Base-by-base conservation (phyloP, 2,888 invertebrate species). In the Noctua janthina region DNA sequence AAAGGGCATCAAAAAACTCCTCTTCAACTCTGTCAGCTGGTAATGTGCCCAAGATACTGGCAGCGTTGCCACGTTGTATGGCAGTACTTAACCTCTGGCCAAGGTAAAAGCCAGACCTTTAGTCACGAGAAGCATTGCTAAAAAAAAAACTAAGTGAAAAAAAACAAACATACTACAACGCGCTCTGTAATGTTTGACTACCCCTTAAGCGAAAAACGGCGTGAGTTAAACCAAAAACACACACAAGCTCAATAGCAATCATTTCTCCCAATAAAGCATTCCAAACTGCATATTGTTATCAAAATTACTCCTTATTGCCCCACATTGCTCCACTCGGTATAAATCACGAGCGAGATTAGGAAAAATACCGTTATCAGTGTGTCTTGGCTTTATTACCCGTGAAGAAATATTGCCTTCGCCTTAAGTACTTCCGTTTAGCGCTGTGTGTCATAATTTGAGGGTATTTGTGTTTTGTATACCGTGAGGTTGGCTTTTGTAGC, bases 391-490 rank as follows among this genome's bases (percentile, higher is more conserved):
- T 94, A 94, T 94, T 89, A 92, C 89, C 91, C 91, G 92, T 92
- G 92, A 93, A 92, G 91, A 92, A 92, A 93, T 92, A 93, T 92
- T 91, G 92, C 91, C 90, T 90, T 88, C 88, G 88, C 87, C 90
- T 90, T 90, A 91, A 92, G 92, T 90, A 93, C 93, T 93, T 92
- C 92, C 92, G 88, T 83, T 84, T 85, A 82, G 78, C 86, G 89
- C 81, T 90, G 89, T 92, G 88, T 93, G 90, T 93, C 92, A 93
- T 94, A 93, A 94, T 93, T 94, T 92, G 87, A 87, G 87, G 87
- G 89, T 90, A 87, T 90, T 92, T 89, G 88, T 90, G 89, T 89
- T 83, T 86, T 83, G 82, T 83, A 84, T 75, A 88, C 67, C 76
- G 82, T 81, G 81, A n/a, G 74, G 62, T 72, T 70, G 39, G 68